A percentile compares a stretch with the other conserved stretches of the same genome.
phyloP scores from a whole-genome alignment of 2,888 invertebrate species.

The Tenodera sinensis region DNA sequence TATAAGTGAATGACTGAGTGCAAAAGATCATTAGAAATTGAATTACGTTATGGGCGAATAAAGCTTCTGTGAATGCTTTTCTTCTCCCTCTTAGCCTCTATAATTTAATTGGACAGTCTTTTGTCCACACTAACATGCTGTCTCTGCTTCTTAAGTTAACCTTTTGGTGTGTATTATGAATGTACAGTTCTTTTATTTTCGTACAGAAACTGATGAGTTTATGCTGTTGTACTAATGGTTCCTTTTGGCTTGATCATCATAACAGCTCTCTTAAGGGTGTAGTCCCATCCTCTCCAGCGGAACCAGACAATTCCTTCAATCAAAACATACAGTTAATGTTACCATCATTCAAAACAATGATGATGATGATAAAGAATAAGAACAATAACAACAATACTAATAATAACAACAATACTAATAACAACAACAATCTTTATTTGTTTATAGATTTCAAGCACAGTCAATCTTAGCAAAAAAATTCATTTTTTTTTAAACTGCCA shows the following conservation, averaged over 20 bases:
- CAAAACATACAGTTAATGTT: not conserved
- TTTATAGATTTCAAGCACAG: no score
- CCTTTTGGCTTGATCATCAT: slow-evolving; percentile 91
- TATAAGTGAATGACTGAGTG: not conserved
- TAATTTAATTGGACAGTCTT: slow-evolving; percentile 3
- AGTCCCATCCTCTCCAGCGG: slow-evolving; percentile 94
- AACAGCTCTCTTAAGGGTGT: slow-evolving; percentile 80
- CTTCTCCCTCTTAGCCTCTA: slow-evolving; percentile 29
- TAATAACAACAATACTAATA: no score
- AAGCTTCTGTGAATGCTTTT: slow-evolving; percentile 23
- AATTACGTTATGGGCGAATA: not conserved
- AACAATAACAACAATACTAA: no score
- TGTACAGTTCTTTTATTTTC: not conserved
- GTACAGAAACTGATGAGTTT: not conserved
- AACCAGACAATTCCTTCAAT: slow-evolving; percentile 84
- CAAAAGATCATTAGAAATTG: not conserved
- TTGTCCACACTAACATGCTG: not conserved
- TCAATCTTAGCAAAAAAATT: no score
- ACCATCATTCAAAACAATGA: not conserved
- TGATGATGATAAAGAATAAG: no score
- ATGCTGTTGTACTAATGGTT: slow-evolving; percentile 44
- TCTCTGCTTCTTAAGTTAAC: not conserved
- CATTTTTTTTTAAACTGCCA: no score
- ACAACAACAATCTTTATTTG: no score
- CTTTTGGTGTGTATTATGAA: not conserved